Base-by-base conservation (phyloP, 2,797 vertebrate genomes). In the Schizothorax lantsangensis region DNA sequence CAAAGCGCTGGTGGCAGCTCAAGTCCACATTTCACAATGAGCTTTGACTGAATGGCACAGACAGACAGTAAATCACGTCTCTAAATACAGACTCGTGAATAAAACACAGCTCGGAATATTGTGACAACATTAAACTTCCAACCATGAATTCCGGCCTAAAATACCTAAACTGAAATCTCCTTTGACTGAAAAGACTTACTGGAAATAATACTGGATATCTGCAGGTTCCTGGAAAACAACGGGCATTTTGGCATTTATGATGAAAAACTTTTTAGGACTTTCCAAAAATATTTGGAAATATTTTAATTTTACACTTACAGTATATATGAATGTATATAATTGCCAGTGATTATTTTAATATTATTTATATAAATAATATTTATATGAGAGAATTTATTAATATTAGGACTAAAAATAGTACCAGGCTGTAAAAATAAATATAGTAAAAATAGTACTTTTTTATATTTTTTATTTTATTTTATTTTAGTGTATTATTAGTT, bases 1-100 rank as follows among this genome's bases (percentile, higher is more conserved):
- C 87, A 87, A 92, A 89, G 89, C 88, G 88, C 83, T 84, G 91
- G 91, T 87, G 84, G 90, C 57, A 80, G 54, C 89, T 90, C 77
- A 87, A 82, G 86, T 89, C 87, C 85, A 88, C 87, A 80, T 84
- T 88, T 83, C 87, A 84, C 85, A 33, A 62, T 88, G 87, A 33
- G 19, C 26, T 87, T 52, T 59, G 75, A 86, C 88, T 89, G 90
- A 89, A 91, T 57, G 75, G 80, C 5, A 87, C 84, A 83, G 74
- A 89, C 89, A 89, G 83, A 33, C 90, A 90, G 91, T 90, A 84
- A 72, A 85, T 88, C 88, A 87, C 69, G 26, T 23, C 74, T 83
- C 52, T 71, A 87, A 90, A 88, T 88, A 88, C 89, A 90, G 83
- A 84, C 62, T 81, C 64, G 43, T 45, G 62, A 33, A 79, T 23